Conservation (phyloP, 2,797 vertebrate species). For the Clarias pachynema region DNA sequence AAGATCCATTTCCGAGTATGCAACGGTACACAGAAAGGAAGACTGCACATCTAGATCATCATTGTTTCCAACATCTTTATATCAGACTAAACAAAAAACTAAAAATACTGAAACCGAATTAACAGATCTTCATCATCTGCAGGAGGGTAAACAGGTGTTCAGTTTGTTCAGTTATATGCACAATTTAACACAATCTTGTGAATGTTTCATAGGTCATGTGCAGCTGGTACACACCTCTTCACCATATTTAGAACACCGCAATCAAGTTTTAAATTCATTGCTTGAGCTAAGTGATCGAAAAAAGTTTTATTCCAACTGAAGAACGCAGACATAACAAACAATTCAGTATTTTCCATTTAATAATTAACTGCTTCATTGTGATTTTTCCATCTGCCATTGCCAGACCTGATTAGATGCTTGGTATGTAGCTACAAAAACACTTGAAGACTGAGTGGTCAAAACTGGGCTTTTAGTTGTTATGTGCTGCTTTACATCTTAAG, state of each 20-base stretch:
- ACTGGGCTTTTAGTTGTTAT: background rate
- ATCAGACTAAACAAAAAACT: background rate
- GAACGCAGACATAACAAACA: constrained; percentile 6
- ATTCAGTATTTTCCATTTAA: constrained; percentile 22
- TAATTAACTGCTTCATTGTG: constrained; percentile 23
- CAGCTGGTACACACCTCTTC: background rate
- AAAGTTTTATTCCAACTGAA: background rate
- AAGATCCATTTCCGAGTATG: constrained; percentile 27
- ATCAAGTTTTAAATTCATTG: constrained; percentile 13
- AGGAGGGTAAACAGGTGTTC: background rate
- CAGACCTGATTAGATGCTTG: constrained; percentile 5
- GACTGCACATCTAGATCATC: background rate
- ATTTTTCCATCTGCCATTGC: constrained; percentile 9
- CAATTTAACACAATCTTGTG: background rate
- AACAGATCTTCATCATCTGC: background rate
- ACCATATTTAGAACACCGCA: background rate
- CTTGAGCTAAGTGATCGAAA: background rate
- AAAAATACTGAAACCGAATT: background rate
- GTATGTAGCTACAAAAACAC: background rate
- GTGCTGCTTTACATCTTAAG: constrained; percentile 8
- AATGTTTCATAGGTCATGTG: background rate
- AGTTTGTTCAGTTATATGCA: constrained; percentile 8
- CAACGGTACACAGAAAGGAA: constrained; percentile 3
- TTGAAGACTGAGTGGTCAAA: background rate
- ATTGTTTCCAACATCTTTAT: constrained; percentile 10